These are phyloP conservation scores for Crossocerus cetratus DNA, from an alignment of 2,888 invertebrate species.

Conservation along the genomic window DNA sequence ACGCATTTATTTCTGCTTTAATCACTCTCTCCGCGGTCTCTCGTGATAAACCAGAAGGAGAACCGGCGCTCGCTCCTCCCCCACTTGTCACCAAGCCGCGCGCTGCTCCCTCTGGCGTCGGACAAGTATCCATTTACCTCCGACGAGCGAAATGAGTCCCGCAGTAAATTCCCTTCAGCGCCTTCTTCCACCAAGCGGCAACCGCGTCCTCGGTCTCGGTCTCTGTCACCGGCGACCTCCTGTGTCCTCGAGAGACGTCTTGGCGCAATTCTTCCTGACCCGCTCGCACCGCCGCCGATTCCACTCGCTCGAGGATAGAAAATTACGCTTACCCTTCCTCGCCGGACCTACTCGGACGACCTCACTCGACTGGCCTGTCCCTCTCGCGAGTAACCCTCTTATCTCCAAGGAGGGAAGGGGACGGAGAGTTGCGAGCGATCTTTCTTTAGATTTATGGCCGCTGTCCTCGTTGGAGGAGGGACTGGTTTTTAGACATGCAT, in stretches of 20 bases:
- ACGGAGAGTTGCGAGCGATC: too few relatives aligned
- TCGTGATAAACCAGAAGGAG: constrained; percentile 46
- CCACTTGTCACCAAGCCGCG: too few relatives aligned
- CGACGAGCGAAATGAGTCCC: constrained; percentile 41
- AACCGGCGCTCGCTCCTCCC: too few relatives aligned
- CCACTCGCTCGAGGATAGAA: constrained; percentile 14
- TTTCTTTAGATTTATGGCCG: too few relatives aligned
- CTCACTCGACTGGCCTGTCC: not conserved
- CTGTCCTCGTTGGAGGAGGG: too few relatives aligned
- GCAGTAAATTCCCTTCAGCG: constrained; percentile 51
- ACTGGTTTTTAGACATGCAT: too few relatives aligned
- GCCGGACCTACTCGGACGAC: too few relatives aligned
- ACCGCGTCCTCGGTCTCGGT: constrained; percentile 8
- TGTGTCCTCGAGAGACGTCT: too few relatives aligned
- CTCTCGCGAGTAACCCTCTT: not conserved
- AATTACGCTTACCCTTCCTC: too few relatives aligned
- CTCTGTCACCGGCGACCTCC: too few relatives aligned
- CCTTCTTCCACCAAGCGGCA: not conserved
- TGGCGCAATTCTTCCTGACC: constrained; percentile 12
- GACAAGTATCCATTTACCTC: constrained; percentile 55
- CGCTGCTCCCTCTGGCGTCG: constrained; percentile 27
- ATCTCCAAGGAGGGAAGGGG: too few relatives aligned
- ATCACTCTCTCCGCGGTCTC: constrained; percentile 26
- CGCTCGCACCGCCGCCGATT: not conserved
- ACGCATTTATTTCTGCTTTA: constrained; percentile 56